These are phyloP conservation scores for Oreotrochilus melanogaster DNA, from an alignment of 2,113 vertebrate species.

Conservation along the genomic window DNA sequence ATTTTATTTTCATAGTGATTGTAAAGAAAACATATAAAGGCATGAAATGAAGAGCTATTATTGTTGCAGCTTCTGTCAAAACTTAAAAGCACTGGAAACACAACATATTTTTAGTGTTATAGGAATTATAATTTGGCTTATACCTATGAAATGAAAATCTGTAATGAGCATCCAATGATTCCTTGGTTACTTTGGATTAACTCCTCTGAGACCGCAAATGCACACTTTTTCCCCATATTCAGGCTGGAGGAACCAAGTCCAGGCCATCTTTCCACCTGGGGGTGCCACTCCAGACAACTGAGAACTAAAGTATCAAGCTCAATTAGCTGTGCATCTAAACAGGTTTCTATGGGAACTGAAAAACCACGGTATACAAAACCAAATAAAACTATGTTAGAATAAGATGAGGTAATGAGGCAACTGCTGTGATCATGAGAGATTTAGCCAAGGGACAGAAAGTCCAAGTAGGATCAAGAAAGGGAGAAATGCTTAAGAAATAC, in stretches of 20 bases:
- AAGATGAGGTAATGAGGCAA: conserved; percentile 31
- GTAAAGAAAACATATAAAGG: background rate
- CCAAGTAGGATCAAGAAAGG: background rate
- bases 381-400: conserved; percentile 43
- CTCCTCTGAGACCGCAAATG: background rate
- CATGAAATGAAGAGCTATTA: background rate
- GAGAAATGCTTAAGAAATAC: background rate
- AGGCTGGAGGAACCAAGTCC: background rate
- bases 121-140: background rate
- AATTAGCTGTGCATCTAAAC: background rate
- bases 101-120: background rate
- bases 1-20: background rate
- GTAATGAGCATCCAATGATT: background rate
- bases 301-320: background rate
- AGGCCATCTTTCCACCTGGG: background rate
- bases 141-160: background rate
- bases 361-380: background rate
- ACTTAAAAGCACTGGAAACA: background rate
- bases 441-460: background rate
- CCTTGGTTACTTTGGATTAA: background rate
- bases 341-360: conserved; percentile 59
- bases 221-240: background rate
- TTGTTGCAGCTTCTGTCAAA: conserved; percentile 1
- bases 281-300: background rate
- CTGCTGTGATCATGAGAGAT: conserved; percentile 8